phyloP scores from a whole-genome alignment of 2,888 invertebrate species.

The Geophilus truncorum region DNA sequence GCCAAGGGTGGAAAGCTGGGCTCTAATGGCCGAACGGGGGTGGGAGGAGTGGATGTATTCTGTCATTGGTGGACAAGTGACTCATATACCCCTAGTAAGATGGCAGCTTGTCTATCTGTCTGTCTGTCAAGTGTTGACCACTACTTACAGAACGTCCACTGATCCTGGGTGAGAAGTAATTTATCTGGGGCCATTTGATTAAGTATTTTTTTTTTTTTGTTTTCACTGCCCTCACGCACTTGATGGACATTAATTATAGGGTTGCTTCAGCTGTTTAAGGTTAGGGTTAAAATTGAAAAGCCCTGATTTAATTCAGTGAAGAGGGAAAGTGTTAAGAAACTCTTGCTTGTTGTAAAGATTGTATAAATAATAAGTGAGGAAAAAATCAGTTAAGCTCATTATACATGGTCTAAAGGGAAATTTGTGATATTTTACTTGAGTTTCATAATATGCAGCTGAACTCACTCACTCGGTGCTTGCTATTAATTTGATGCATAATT shows the following conservation, averaged over 20 bases:
- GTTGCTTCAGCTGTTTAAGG: not conserved
- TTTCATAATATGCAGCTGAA: constrained; percentile 8
- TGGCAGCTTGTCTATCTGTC: not conserved
- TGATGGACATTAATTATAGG: not conserved
- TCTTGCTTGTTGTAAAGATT: not conserved
- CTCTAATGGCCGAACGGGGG: not conserved
- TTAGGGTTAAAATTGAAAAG: not conserved
- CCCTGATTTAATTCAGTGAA: no score
- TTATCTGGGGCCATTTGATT: not conserved
- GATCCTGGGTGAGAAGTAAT: not conserved
- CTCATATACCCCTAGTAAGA: not conserved
- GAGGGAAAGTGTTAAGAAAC: not conserved
- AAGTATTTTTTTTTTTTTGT: not conserved
- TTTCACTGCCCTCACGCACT: no score
- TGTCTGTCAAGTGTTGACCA: not conserved
- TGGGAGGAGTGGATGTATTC: not conserved
- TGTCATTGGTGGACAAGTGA: constrained; percentile 18
- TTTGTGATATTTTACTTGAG: constrained; percentile 5
- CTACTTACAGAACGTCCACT: not conserved
- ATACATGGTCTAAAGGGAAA: not conserved
- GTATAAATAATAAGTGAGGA: not conserved
- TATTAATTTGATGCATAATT: constrained; percentile 18
- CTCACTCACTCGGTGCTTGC: not conserved
- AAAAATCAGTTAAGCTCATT: not conserved
- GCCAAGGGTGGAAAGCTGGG: constrained; percentile 1